Evolutionary conservation across 2,797 vertebrate species (phyloP), one percentile per base, ranked within the genome.

Genomic region (Pelodytes ibericus): DNA sequence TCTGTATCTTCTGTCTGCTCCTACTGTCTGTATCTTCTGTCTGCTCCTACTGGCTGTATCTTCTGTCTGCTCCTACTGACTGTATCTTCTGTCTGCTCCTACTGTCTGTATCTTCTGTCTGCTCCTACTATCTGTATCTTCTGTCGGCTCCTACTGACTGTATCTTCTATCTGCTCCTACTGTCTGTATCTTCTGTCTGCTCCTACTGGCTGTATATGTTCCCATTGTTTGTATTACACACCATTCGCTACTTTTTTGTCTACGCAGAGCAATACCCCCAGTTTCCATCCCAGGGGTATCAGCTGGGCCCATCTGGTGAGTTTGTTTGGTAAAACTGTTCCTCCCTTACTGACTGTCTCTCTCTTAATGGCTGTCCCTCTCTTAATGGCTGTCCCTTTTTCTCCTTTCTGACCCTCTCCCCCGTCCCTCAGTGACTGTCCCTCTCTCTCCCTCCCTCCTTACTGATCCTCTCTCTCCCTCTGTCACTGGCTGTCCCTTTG

Each of bases 271-370:
- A 57, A 39, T 74, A 66, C 26, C 49, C 49, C 4, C 31, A 66
- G n/a, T 29, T 24, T 29, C 25, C 62, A n/a, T 26, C 62, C 25
- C 72, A 66, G 25, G 62, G 51, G 1, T 74, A 58, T 11, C 72
- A 74, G 49, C 62, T 57, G 51, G 62, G 72, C 5, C 33, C 72
- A 6, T 9, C 33, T 20, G 60, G 72, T 74, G 26, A 57, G 71
- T 58, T 36, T 1, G 3, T 22, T 3, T 33, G 15, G 20, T 26
- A 36, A 10, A 18, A 64, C 4, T 36, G 15, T 58, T 63, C 20
- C n/a, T 33, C 29, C 3, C n/a, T 31, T 18, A 15, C 44, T 47
- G 10, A 47, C 44, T 47, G 10, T 47, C 4, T 47, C 13, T 47
- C 44, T 47, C 16, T 47, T 58, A 18, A 2, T 22, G 51, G 18